A percentile compares a stretch with the other conserved stretches of the same genome.
phyloP scores from a whole-genome alignment of 2,888 invertebrate species.

The Drosophila anomalipes region DNA sequence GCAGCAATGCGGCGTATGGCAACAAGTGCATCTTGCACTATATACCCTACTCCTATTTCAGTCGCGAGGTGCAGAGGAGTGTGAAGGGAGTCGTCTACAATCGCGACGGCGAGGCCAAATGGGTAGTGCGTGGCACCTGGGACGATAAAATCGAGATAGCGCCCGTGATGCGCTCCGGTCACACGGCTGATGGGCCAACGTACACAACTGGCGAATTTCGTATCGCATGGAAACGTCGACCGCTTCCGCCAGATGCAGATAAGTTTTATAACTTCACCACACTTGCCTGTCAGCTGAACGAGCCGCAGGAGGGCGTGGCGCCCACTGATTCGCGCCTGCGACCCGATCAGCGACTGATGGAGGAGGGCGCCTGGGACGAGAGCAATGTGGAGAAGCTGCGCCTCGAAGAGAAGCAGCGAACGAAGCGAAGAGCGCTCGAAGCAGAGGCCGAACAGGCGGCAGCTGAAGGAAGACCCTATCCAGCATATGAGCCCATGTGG shows the following conservation, averaged over 20 bases:
- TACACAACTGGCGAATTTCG: slow-evolving; percentile 96
- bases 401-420: slow-evolving; percentile 98
- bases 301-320: slow-evolving; percentile 95
- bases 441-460: slow-evolving; percentile 90
- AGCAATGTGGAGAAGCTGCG: slow-evolving; percentile 94
- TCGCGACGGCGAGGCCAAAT: slow-evolving; percentile 90
- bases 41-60: slow-evolving; percentile 99
- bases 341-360: slow-evolving; percentile 99
- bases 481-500: slow-evolving; percentile 94
- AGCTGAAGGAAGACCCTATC: slow-evolving; percentile 88
- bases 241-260: slow-evolving; percentile 89
- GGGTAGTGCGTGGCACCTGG: slow-evolving; percentile 95
- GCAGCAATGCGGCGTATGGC: slow-evolving; percentile 93
- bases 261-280: slow-evolving; percentile 97
- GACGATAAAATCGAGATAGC: slow-evolving; percentile 98
- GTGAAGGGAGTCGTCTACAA: slow-evolving; percentile 93
- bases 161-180: slow-evolving; percentile 91
- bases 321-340: slow-evolving; percentile 97
- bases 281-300: slow-evolving; percentile 98
- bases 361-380: slow-evolving; percentile 95
- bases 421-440: slow-evolving; percentile 91
- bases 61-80: slow-evolving; percentile 96
- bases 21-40: slow-evolving; percentile 98
- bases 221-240: slow-evolving; percentile 93
- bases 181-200: slow-evolving; percentile 91